Conservation (phyloP, 53 echinoderm and acorn worm species). For the Echinometra lucunter region DNA sequence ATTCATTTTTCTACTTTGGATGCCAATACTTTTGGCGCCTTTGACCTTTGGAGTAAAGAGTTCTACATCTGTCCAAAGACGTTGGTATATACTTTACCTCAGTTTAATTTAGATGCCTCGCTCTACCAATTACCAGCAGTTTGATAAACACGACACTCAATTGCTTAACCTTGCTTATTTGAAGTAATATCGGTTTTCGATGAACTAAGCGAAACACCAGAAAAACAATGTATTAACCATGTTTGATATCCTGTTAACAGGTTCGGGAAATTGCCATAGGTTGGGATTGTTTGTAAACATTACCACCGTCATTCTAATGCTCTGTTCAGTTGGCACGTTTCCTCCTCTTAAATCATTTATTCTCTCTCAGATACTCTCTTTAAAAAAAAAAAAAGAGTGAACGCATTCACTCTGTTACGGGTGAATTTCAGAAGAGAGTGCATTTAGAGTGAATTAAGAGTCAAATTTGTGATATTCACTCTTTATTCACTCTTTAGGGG, state of each 20-base stretch:
- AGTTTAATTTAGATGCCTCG: background rate
- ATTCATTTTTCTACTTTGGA: background rate
- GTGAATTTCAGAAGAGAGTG: too few species aligned
- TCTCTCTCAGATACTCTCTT: too few species aligned
- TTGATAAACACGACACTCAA: background rate
- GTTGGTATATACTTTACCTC: background rate
- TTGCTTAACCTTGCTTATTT: background rate
- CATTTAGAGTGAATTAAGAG: too few species aligned
- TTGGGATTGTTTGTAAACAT: background rate
- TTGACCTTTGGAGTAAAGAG: background rate
- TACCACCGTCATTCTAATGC: background rate
- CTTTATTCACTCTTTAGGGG: too few species aligned
- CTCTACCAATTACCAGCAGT: background rate
- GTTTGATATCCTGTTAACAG: background rate
- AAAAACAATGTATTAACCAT: background rate
- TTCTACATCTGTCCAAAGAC: background rate
- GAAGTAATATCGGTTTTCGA: background rate
- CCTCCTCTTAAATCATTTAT: background rate
- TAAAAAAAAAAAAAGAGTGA: too few species aligned
- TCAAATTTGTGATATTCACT: too few species aligned
- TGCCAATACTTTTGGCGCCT: background rate
- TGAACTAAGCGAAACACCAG: background rate
- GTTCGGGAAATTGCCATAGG: background rate
- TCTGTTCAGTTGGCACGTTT: background rate
- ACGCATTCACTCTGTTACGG: too few species aligned